These are phyloP conservation scores for Campoplex nolae DNA, from an alignment of 2,888 invertebrate species.

Conservation along the genomic window DNA sequence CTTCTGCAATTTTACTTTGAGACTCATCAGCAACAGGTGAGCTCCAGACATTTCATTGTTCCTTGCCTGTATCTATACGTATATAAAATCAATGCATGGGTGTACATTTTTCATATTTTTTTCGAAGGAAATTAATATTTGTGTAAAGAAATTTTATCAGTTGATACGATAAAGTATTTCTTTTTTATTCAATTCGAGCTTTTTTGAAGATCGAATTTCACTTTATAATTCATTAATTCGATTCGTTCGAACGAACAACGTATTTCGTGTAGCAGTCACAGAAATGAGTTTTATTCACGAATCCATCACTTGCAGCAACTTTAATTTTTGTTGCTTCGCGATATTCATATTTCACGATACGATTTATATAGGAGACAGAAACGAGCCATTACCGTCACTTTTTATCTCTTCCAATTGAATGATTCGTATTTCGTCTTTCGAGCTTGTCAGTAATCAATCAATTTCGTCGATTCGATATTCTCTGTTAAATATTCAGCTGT, in stretches of 20 bases:
- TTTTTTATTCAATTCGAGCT: not conserved
- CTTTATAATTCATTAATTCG: not conserved
- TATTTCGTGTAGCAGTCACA: no score
- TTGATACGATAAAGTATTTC: not conserved
- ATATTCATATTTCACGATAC: constrained; percentile 28
- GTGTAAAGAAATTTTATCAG: not conserved
- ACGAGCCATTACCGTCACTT: not conserved
- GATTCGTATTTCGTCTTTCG: constrained; percentile 19
- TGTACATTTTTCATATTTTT: not conserved
- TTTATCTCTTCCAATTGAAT: constrained; percentile 55
- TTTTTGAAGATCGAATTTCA: not conserved
- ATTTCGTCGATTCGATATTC: not conserved
- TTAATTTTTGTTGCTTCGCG: not conserved
- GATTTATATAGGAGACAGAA: not conserved
- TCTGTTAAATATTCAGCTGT: not conserved
- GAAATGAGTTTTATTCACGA: not conserved
- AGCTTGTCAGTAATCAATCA: constrained; percentile 17
- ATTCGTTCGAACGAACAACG: no score
- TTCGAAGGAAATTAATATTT: not conserved
- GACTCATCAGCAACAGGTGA: constrained; percentile 76
- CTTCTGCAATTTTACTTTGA: constrained; percentile 34
- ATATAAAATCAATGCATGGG: not conserved
- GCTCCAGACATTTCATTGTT: constrained; percentile 14
- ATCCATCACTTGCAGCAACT: not conserved
- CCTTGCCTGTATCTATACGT: not conserved